Base-by-base conservation (phyloP, 1,140 invertebrate genomes). In the Diploscapter pachys region DNA sequence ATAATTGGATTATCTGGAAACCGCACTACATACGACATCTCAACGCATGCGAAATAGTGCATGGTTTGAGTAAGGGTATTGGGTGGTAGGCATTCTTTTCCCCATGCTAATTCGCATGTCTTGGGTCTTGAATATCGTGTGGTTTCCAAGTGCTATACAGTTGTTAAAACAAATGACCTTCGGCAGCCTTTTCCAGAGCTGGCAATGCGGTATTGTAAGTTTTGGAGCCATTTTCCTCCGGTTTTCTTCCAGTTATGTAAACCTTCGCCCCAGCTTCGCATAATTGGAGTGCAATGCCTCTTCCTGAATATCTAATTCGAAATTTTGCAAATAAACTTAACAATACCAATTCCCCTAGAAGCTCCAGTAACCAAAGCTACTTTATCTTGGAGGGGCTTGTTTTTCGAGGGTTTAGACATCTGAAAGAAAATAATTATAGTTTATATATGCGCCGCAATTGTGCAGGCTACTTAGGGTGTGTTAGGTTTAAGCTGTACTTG, bases 361-460 rank as follows among this genome's bases (percentile, higher is more conserved):
- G 85, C 86, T 63, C 87, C 87, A 50, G 87, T 87, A 2, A 87
- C 86, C 51, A 87, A 67, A 77, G 86, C 86, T 4, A 87, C 80
- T 74, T 85, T 84, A 5, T 86, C 86, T 51, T 74, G 69, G 49
- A 86, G 80, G 56, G 81, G 52, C 78, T 79, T 79, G 4, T 55
- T 64, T 31, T 31, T 31, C 31, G 31, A 31, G 31, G 31, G 1
- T 1, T 31, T 31, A 31, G 31, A 31, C 31, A 31, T 31, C 31
- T 31, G 31, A 31, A 31, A 31, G 0, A 0, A 31, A 31, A 31
- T 31, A 31, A 31, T 31, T 31, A 31, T 31, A 31, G 0, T 31
- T 31, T 31, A 31, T 31, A 31, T 31, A 31, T 31, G 31, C 31
- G 31, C 31, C 31, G 31, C 1, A 31, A 31, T 31, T 31, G 31